These are phyloP conservation scores for Neomorphus geoffroyi DNA, from an alignment of 2,797 vertebrate species.

Conservation along the genomic window DNA sequence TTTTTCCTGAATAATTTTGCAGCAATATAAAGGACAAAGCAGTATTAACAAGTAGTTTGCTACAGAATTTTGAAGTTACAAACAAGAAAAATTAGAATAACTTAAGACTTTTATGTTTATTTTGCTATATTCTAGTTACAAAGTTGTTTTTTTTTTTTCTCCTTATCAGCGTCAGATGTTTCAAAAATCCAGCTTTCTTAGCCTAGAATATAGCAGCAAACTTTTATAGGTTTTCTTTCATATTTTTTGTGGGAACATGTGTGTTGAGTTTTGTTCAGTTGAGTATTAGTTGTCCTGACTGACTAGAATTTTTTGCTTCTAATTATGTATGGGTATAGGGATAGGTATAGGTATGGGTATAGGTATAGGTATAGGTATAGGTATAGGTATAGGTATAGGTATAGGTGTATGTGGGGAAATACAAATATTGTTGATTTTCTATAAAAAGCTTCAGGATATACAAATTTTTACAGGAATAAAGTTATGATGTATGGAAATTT, in stretches of 20 bases:
- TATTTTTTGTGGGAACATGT: accelerated
- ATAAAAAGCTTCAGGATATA: background rate
- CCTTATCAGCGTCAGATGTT: background rate
- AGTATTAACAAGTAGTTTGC: background rate
- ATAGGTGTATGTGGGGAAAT: background rate
- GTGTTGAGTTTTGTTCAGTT: background rate
- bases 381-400: too few species aligned
- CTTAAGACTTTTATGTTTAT: background rate
- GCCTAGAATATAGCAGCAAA: background rate
- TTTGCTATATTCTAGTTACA: background rate
- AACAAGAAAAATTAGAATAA: background rate
- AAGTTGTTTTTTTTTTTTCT: background rate
- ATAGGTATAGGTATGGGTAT: too few species aligned
- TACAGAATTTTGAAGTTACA: background rate
- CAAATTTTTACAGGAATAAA: background rate
- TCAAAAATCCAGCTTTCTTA: background rate
- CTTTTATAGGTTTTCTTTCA: background rate
- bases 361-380: too few species aligned
- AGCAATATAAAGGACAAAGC: background rate
- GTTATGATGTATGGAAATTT: too few species aligned
- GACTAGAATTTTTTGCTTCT: background rate
- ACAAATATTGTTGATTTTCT: background rate
- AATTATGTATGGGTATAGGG: too few species aligned
- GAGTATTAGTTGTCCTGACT: background rate
- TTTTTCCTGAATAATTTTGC: background rate